Base-by-base conservation (phyloP, 30 jellyfish, hydroid and myxozoan genomes). In the Chrysaora quinquecirrha region DNA sequence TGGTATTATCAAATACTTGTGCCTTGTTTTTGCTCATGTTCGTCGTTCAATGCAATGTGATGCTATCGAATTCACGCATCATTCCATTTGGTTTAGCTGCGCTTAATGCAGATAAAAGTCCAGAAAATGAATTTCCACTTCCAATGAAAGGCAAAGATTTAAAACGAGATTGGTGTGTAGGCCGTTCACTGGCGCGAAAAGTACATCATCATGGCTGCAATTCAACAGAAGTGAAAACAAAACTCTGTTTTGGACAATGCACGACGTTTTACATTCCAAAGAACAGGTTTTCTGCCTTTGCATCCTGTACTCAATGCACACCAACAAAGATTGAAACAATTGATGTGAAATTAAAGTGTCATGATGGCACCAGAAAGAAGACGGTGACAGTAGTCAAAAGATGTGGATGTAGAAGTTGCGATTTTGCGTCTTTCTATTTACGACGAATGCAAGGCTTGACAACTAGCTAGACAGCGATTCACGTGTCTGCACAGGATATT, bases 231-330 rank as follows among this genome's bases (percentile, higher is more conserved):
- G 87, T 88, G 33, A 88, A 88, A 66, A 69, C 84, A 16, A 88
- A 75, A 61, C 83, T 88, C 35, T 88, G 96, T 46, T 88, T 48
- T 27, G 96, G 96, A 30, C 96, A 88, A 74, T 88, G 96, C 85
- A 88, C 89, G 81, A 78, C 96, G 0, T 88, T 69, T 69, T 88
- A 16, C 80, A 71, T 88, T 48, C 96, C 91, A n/a, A 47, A 23
- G 43, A 71, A 75, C 84, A 58, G 77, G 30, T 70, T 38, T 23
- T 2, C 64, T 20, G 29, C 96, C 46, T 88, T 79, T 48, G 33
- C 82, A 7, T 66, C 93, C 1, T 88, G 96, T 73, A 35, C 89
- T 23, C 96, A 88, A 32, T 88, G 96, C 80, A 60, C 83, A 34
- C 93, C 96, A 10, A 25, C 87, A 16, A 62, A 50, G 35, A 68